A percentile compares a stretch with the other conserved stretches of the same genome.
phyloP scores from a whole-genome alignment of 2,113 vertebrate species.

The Toxostoma redivivum region DNA sequence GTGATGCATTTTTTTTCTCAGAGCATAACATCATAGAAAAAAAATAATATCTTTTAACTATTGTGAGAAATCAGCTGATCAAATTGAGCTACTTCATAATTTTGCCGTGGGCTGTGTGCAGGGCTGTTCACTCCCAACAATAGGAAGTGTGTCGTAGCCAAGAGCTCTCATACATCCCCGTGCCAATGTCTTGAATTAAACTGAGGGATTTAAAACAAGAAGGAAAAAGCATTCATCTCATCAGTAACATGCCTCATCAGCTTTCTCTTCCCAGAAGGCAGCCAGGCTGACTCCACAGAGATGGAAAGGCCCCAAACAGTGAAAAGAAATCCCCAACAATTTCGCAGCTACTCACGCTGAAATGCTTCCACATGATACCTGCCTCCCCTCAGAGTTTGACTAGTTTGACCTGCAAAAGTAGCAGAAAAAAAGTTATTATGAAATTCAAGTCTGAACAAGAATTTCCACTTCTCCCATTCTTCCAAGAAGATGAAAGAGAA shows the following conservation, averaged over 20 bases:
- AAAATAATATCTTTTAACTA: conserved; percentile 1
- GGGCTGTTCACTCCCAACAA: conserved; percentile 9
- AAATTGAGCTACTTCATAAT: conserved; percentile 14
- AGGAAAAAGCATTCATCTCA: neutral
- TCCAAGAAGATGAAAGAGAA: neutral
- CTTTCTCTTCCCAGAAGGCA: conserved; percentile 37
- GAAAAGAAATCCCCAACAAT: conserved; percentile 17
- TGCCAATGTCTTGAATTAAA: conserved; percentile 24
- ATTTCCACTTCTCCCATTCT: neutral
- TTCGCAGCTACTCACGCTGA: conserved; percentile 32
- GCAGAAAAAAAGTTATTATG: neutral
- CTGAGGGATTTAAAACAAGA: neutral
- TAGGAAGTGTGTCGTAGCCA: neutral
- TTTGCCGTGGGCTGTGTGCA: neutral
- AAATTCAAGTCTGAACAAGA: neutral
- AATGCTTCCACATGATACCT: neutral
- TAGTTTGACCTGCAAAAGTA: neutral
- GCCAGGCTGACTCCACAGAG: conserved; percentile 43
- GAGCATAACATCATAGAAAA: neutral
- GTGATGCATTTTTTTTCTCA: neutral
- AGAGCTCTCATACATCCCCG: neutral
- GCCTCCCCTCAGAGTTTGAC: neutral
- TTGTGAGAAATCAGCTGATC: conserved; percentile 36
- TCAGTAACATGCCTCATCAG: conserved; percentile 48
- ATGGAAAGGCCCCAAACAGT: neutral